Evolutionary conservation across 2,113 vertebrate species (phyloP), one percentile per base, ranked within the genome.

Genomic region (Scomber colias): DNA sequence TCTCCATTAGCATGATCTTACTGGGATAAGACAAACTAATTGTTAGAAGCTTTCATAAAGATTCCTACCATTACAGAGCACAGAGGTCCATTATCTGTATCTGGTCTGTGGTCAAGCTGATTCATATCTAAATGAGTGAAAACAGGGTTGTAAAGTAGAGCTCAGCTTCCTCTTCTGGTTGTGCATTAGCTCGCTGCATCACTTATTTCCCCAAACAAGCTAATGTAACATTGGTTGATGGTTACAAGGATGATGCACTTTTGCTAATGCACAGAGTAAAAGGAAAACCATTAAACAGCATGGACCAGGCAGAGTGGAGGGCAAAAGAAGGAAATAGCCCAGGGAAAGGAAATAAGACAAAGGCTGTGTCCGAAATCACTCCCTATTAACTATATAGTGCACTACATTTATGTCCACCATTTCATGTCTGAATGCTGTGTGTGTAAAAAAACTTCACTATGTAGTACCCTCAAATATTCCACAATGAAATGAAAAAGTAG

Each of bases 221-320:
- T 86, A 63, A 92, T 84, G 83, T 55, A 77, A 50, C 77, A 16
- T 0, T 44, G 64, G 61, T 87, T 45, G 57, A 74, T 48, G 79
- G 50, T 35, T 63, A 59, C n/a, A 51, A 56, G 50, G 35, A 59
- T 56, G 68, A 48, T 56, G 77, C 78, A 63, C 68, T 79, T 21
- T 45, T 68, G 54, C 71, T 85, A 85, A 85, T 85, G 81, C 64
- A 75, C 57, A 19, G 55, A 79, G 16, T 75, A 40, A 81, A 66
- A 81, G 60, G 40, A 79, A 79, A 27, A 56, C 5, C 74, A 72
- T 82, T 77, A 83, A 77, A 79, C 71, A 62, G 61, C 0, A 2
- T 54, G 45, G 64, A 27, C 49, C 16, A 11, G 49, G 48, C 53
- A 16, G 11, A 51, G 30, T 16, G 50, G 31, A 46, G 64, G 16